Evolutionary conservation across 2,113 vertebrate genomes (phyloP).

Genomic region (Dasyornis broadbenti): DNA sequence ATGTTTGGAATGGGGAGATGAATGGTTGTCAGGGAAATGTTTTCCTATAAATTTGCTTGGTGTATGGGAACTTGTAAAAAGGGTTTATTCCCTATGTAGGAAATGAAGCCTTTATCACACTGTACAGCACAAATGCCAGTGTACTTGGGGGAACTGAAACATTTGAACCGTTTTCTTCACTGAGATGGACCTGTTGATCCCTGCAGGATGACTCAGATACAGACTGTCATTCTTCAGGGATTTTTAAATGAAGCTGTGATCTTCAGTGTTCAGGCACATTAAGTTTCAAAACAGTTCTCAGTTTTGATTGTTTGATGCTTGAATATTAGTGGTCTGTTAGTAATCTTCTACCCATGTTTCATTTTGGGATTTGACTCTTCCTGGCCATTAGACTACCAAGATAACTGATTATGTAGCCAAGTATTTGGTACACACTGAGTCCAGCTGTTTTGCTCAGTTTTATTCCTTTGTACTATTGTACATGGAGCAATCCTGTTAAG

Average conservation of each 20-base stretch:
- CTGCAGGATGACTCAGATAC: neutral
- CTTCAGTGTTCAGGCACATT: neutral
- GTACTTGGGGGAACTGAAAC: neutral
- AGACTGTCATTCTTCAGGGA: neutral
- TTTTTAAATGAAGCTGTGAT: neutral
- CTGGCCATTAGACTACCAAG: neutral
- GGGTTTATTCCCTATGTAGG: accelerated
- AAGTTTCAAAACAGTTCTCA: neutral
- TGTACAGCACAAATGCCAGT: neutral
- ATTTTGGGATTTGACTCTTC: neutral
- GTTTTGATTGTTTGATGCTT: neutral
- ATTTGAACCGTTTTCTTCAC: neutral
- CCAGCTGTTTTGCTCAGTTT: neutral
- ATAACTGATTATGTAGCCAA: neutral
- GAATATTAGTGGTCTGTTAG: neutral
- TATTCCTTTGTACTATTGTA: neutral
- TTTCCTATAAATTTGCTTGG: neutral
- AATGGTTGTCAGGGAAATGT: neutral
- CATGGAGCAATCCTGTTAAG: neutral
- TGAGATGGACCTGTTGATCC: neutral
- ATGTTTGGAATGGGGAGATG: neutral
- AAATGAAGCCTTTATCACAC: neutral
- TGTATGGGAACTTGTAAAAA: neutral
- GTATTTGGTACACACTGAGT: neutral
- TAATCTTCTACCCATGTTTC: neutral